Evolutionary conservation across 2,113 vertebrate genomes (phyloP), one percentile per base, ranked within the genome.

Genomic region (Brachionichthys hirsutus): DNA sequence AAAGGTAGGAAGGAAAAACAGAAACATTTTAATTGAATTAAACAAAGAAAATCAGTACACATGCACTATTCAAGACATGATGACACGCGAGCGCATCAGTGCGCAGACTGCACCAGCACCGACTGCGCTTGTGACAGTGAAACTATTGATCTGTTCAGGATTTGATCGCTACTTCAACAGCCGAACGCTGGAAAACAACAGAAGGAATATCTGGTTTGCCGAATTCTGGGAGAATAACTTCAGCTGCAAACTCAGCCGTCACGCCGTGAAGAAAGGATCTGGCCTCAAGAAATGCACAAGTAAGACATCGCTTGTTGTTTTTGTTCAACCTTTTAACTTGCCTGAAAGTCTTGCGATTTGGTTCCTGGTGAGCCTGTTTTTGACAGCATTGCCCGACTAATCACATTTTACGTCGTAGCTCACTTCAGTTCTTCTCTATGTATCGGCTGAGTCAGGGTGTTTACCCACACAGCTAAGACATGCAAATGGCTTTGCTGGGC

Each of bases 231-330:
- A 92, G 80, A 91, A 92, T 73, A 91, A 92, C 81, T 98, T 98
- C 82, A 93, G 86, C 77, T 98, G 95, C 84, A 95, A 92, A 65
- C 92, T 98, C 73, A 94, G 89, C 73, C 87, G 92, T 4, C 92
- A 92, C 2, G 91, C 76, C 12, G 71, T 83, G 77, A 91, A 90
- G 56, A 83, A 91, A 58, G 94, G 89, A 0, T 91, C 90, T 0
- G 82, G 90, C 0, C 70, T 88, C 15, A 93, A 93, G 75, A 96
- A 95, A 67, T 96, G 95, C 87, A 97, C 95, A 67, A 95, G 95
- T 96, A 92, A 88, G 90, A 78, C 8, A 65, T 61, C 73, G 7
- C 36, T 38, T 38, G 47, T 55, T 77, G 13, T 47, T 62, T 64
- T 52, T 72, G 45, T 75, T 81, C 3, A 58, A 70, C 69, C 50